Evolutionary conservation across 2,797 vertebrate genomes (phyloP).

Genomic region (Pseudotriccus pelzelni): DNA sequence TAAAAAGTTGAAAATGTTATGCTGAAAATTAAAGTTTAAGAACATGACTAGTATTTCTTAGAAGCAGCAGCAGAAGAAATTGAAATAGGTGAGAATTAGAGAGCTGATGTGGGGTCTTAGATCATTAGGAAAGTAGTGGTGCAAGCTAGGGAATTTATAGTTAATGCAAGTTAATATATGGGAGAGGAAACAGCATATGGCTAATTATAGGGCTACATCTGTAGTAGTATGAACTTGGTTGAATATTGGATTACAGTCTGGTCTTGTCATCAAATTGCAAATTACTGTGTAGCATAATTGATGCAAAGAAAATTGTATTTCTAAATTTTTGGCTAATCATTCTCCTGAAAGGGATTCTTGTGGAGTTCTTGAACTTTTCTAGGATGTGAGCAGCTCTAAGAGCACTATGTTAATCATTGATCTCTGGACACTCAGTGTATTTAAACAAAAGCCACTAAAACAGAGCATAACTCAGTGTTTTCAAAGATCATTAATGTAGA

Average conservation of each 20-base stretch:
- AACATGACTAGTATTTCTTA: background rate
- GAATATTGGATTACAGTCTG: conserved; percentile 6
- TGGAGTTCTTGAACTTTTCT: background rate
- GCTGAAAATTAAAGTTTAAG: background rate
- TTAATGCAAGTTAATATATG: conserved; percentile 15
- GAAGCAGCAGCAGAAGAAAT: background rate
- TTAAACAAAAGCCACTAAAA: background rate
- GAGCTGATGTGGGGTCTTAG: background rate
- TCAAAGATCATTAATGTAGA: background rate
- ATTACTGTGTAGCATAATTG: background rate
- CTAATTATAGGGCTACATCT: conserved; percentile 44
- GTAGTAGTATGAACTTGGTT: conserved; percentile 1
- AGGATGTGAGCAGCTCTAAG: background rate
- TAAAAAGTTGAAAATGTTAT: background rate
- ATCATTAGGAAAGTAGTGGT: background rate
- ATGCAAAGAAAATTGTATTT: background rate
- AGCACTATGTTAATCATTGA: background rate
- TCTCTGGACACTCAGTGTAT: background rate
- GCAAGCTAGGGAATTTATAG: background rate
- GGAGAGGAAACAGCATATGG: conserved; percentile 27
- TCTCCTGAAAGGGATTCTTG: background rate
- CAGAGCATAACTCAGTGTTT: background rate
- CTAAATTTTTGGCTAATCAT: background rate
- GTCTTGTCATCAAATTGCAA: conserved; percentile 16
- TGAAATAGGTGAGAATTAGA: background rate